Evolutionary conservation across 1,140 invertebrate genomes (phyloP).

Genomic region (Eriocheir sinensis): DNA sequence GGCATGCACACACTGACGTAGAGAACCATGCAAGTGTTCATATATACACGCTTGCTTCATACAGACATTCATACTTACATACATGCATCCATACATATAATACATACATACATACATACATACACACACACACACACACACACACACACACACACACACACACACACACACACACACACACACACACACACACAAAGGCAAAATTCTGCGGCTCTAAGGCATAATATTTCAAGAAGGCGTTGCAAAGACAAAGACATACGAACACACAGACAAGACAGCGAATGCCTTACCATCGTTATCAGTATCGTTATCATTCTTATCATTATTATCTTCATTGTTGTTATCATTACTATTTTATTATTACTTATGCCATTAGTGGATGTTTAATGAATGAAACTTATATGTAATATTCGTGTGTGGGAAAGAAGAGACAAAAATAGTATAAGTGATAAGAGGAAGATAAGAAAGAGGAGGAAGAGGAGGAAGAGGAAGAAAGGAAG

Average conservation of each 20-base stretch:
- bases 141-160: constrained; percentile 22
- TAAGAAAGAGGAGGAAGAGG: background rate
- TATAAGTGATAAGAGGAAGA: background rate
- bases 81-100: background rate
- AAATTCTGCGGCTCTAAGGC: too few species aligned
- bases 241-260: background rate
- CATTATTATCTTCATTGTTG: background rate
- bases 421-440: too few species aligned
- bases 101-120: background rate
- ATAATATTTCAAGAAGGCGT: background rate
- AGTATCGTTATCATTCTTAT: background rate
- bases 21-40: too few species aligned
- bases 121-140: background rate
- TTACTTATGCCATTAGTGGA: background rate
- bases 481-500: background rate
- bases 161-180: background rate
- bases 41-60: too few species aligned
- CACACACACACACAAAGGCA: background rate
- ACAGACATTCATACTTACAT: too few species aligned
- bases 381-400: too few species aligned
- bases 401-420: too few species aligned
- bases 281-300: background rate
- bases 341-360: background rate
- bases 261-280: background rate
- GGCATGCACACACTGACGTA: too few species aligned